These are phyloP conservation scores for Danionella dracula DNA, from an alignment of 2,797 vertebrate species.

Conservation along the genomic window DNA sequence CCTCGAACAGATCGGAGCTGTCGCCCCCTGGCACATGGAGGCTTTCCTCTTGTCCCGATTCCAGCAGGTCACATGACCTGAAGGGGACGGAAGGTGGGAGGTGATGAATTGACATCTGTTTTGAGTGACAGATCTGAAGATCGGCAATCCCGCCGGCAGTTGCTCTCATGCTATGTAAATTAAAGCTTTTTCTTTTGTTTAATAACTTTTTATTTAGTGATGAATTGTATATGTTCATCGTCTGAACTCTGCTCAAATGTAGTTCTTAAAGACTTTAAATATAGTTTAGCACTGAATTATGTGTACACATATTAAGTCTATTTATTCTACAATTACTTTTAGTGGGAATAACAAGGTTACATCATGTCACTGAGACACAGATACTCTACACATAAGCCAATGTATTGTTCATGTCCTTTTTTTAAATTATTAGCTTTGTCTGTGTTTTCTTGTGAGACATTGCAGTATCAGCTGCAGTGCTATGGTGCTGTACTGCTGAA, in stretches of 20 bases:
- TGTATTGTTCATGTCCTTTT: neutral
- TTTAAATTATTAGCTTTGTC: conserved; percentile 3
- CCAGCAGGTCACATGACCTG: conserved; percentile 35
- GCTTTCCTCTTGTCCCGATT: conserved; percentile 30
- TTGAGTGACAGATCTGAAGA: conserved; percentile 42
- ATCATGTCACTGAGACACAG: neutral
- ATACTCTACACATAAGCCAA: neutral
- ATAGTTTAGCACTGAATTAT: too few species aligned
- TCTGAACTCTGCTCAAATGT: too few species aligned
- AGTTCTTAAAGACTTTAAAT: too few species aligned
- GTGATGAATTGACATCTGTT: conserved; percentile 44
- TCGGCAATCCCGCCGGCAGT: conserved; percentile 30
- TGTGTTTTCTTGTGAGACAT: conserved; percentile 2
- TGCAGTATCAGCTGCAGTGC: neutral
- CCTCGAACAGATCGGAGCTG: conserved; percentile 23
- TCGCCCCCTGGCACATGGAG: conserved; percentile 8
- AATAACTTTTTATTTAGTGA: neutral
- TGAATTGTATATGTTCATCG: too few species aligned
- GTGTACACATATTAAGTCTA: too few species aligned
- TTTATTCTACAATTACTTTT: neutral
- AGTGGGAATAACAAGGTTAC: neutral
- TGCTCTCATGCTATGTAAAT: conserved; percentile 4
- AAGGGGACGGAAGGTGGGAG: conserved; percentile 11
- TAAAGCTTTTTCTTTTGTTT: neutral
- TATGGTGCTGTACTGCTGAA: conserved; percentile 13